Evolutionary conservation across 2,113 vertebrate species (phyloP).

Genomic region (Butorides virescens): DNA sequence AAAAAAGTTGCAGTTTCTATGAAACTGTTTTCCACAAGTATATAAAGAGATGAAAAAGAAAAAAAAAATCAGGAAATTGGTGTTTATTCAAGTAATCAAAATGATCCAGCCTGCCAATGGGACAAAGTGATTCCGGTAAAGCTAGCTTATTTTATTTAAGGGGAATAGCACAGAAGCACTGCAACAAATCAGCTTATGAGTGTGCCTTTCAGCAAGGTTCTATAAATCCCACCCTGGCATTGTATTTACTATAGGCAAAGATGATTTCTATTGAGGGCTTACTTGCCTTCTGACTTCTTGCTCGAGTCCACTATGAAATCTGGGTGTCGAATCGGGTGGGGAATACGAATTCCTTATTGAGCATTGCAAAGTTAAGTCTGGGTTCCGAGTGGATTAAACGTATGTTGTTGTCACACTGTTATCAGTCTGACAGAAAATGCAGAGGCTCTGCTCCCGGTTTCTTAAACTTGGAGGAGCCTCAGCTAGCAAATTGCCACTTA

Average conservation of each 20-base stretch:
- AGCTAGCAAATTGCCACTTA: conserved; percentile 79
- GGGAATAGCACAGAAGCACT: not conserved
- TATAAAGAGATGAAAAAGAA: not conserved
- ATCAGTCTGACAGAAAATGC: conserved; percentile 64
- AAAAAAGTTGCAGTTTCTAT: conserved; percentile 4
- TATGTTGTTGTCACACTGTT: conserved; percentile 66
- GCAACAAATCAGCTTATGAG: conserved; percentile 3
- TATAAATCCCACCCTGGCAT: not conserved
- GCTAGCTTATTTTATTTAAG: conserved; percentile 2
- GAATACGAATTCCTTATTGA: conserved; percentile 39
- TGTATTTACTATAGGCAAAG: conserved; percentile 38
- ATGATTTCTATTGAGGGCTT: conserved; percentile 12
- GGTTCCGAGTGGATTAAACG: conserved; percentile 60
- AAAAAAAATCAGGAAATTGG: not conserved
- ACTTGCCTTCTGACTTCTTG: conserved; percentile 10
- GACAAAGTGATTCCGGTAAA: not conserved
- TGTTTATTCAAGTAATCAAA: conserved; percentile 8
- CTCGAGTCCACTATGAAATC: conserved; percentile 7
- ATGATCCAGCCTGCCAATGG: not conserved
- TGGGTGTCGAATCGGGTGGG: not conserved
- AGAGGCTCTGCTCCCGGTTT: conserved; percentile 55
- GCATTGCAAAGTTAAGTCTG: conserved; percentile 52
- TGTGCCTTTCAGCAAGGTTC: not conserved
- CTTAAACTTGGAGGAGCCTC: conserved; percentile 69
- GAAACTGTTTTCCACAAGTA: not conserved